Percentiles rank a stretch among this genome's conserved stretches.
phyloP scores from a whole-genome alignment of 2,113 vertebrate species.

The Alexandromys fortis region DNA sequence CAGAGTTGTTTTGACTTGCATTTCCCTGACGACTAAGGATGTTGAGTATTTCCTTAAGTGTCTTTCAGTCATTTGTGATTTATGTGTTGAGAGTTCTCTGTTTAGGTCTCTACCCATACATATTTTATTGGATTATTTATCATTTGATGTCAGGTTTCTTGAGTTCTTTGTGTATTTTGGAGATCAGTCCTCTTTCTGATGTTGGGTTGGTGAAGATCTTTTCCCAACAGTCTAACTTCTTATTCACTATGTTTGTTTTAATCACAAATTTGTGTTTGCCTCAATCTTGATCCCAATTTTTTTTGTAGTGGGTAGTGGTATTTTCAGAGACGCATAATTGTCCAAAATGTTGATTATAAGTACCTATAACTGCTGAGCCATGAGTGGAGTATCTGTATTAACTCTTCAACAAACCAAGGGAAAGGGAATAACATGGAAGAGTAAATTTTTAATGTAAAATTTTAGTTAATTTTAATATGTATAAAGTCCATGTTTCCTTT shows the following conservation, averaged over 20 bases:
- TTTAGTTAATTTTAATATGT: not conserved
- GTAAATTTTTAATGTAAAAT: not conserved
- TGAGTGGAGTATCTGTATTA: not conserved
- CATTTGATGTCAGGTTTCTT: no score
- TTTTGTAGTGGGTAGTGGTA: not conserved
- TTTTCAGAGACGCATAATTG: not conserved
- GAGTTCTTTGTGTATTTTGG: no score
- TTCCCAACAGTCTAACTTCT: no score
- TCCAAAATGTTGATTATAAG: not conserved
- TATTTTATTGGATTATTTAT: no score
- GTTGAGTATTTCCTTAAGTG: no score
- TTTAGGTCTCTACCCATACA: no score
- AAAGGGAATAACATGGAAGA: not conserved
- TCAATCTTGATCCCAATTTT: not conserved
- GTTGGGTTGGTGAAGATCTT: no score
- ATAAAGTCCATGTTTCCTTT: not conserved
- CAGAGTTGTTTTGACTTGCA: no score
- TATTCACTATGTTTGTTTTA: not conserved
- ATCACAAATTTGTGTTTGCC: not conserved
- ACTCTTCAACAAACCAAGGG: not conserved
- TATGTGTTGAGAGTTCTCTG: no score
- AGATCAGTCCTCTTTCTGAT: no score
- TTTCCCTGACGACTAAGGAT: no score
- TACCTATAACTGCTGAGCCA: not conserved
- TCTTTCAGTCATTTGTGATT: no score